Base-by-base conservation (phyloP, 2,113 vertebrate species). In the Nerophis lumbriciformis region DNA sequence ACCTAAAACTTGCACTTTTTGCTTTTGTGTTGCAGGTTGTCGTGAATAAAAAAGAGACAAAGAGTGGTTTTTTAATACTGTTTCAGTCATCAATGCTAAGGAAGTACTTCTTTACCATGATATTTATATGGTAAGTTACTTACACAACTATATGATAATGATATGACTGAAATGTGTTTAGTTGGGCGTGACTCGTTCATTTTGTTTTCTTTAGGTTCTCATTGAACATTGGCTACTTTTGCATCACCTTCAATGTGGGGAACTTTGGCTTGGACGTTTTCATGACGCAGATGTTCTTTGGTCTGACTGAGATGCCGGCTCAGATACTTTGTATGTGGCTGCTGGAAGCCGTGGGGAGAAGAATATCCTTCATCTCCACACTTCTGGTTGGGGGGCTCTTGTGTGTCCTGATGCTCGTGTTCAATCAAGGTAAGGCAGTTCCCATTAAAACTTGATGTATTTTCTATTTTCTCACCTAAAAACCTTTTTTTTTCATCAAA, bases 31-130 rank as follows among this genome's bases (percentile, higher is more conserved):
- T 77, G 42, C 81, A 90, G 88, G 72, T 88, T 74, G 61, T 61
- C 47, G 45, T 70, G 36, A 72, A 80, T 63, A 72, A 84, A 28
- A 28, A 28, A 49, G 72, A 74, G 61, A 66, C 80, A 61, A 85
- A 55, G 51, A 67, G 72, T 68, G 77, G 78, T 16, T 59, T 85
- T 48, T 51, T 72, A 68, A 67, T 51, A 56, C 75, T 89, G 42
- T 48, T 89, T 49, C 50, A 68, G 54, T 90, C 89, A 53, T 15
- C 77, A 60, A 47, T 88, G 42, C 81, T 89, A 35, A 81, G 79
- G 68, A 90, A 88, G 72, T 84, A 88, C 78, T 86, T 88, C 64
- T 68, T 90, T 12, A 76, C 68, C 42, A 12, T 90, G 51, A 55
- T 68, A 53, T 59, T 88, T 8, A 73, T 64, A 50, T 90, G 89